Percentiles rank a stretch among this genome's conserved stretches.
These are phyloP conservation scores for Cenopis cana DNA, from an alignment of 2,888 invertebrate genomes.

Conservation along the genomic window DNA sequence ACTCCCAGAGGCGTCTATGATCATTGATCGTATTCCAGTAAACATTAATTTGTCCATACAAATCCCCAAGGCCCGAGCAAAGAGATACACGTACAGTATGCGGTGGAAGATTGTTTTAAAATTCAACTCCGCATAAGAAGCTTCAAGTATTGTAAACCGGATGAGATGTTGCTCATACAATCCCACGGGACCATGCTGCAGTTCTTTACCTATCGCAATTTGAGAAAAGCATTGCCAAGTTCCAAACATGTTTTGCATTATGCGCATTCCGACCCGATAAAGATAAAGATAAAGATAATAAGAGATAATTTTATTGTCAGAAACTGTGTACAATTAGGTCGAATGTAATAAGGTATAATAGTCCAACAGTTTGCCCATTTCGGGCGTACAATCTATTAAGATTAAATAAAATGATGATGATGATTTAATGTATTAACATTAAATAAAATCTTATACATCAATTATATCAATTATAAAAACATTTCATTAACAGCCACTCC, in stretches of 20 bases:
- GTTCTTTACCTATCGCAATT: constrained; percentile 17
- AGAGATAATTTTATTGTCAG: too few species aligned
- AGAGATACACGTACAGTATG: constrained; percentile 6
- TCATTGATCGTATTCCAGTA: constrained; percentile 18
- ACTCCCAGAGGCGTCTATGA: constrained; percentile 20
- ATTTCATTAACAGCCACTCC: too few species aligned
- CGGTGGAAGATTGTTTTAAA: constrained; percentile 20
- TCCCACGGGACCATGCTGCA: constrained; percentile 1
- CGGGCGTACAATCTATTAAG: too few species aligned
- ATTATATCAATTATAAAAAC: too few species aligned
- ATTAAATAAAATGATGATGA: too few species aligned
- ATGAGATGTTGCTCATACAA: constrained; percentile 12
- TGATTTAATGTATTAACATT: too few species aligned
- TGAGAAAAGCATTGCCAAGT: constrained; percentile 15
- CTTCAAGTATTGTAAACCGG: constrained; percentile 1
- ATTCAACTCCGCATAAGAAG: constrained; percentile 10
- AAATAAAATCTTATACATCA: too few species aligned
- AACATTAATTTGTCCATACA: constrained; percentile 25
- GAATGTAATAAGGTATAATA: too few species aligned
- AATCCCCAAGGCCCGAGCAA: constrained; percentile 5
- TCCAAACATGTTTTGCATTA: background rate
- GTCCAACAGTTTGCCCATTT: too few species aligned
- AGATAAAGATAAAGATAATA: too few species aligned
- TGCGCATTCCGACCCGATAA: too few species aligned
- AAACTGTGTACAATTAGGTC: too few species aligned